Conservation (phyloP, 1,140 invertebrate genomes). For the Zaprionus lachaisei region DNA sequence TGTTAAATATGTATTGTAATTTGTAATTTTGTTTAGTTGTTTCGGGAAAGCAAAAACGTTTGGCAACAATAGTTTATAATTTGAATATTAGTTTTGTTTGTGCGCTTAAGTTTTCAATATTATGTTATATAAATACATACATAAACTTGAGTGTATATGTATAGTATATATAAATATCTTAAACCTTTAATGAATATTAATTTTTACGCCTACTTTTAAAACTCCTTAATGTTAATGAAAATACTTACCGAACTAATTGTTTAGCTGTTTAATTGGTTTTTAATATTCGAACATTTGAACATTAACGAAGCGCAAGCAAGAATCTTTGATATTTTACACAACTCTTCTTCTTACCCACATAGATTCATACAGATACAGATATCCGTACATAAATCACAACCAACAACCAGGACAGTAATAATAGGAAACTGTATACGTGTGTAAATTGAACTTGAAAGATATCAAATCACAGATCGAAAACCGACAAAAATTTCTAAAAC, state of each 20-base stretch:
- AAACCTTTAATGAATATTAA: slow-evolving; percentile 74
- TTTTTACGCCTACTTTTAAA: slow-evolving; percentile 69
- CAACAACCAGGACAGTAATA: slow-evolving; percentile 52
- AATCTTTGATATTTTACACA: slow-evolving; percentile 47
- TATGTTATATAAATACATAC: slow-evolving; percentile 60
- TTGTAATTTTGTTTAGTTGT: slow-evolving; percentile 76
- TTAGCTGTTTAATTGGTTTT: slow-evolving; percentile 77
- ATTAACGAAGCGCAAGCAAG: slow-evolving; percentile 60
- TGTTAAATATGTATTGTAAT: slow-evolving; percentile 83
- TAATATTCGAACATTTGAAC: slow-evolving; percentile 24
- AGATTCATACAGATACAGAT: background rate
- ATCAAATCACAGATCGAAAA: slow-evolving; percentile 44
- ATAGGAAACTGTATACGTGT: slow-evolving; percentile 69
- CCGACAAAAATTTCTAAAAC: slow-evolving; percentile 53
- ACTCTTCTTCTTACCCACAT: slow-evolving; percentile 3
- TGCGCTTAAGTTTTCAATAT: slow-evolving; percentile 80
- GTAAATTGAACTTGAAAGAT: slow-evolving; percentile 59
- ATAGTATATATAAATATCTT: slow-evolving; percentile 41
- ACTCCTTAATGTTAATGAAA: slow-evolving; percentile 62
- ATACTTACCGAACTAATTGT: slow-evolving; percentile 72
- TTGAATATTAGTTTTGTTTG: slow-evolving; percentile 80
- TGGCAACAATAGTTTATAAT: slow-evolving; percentile 82
- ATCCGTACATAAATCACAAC: slow-evolving; percentile 12
- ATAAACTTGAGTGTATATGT: slow-evolving; percentile 25
- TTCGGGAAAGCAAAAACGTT: slow-evolving; percentile 84